Conservation (phyloP, 2,888 invertebrate species). For the Mactromeris polynyma region DNA sequence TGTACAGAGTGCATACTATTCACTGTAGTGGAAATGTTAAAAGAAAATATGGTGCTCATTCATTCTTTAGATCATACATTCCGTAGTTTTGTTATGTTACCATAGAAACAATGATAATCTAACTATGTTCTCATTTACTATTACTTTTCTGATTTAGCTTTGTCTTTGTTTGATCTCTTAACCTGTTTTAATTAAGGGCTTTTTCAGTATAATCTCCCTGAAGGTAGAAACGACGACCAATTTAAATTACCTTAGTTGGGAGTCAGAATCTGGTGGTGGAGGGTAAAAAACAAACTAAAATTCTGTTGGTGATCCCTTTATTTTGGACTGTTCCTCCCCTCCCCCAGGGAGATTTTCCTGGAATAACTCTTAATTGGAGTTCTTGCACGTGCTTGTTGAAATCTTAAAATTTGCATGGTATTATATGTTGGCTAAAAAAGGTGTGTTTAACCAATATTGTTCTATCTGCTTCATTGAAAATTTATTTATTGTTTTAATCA, state of each 20-base stretch:
- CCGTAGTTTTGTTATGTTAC: not conserved
- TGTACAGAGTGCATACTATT: not conserved
- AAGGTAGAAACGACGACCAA: no score
- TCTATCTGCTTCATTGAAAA: not conserved
- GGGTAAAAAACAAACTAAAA: no score
- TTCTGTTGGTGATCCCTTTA: no score
- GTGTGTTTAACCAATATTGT: no score
- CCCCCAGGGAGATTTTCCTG: no score
- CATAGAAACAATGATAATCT: not conserved
- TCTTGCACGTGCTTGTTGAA: not conserved
- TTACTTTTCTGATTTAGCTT: not conserved
- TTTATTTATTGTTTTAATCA: not conserved
- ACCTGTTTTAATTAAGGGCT: not conserved
- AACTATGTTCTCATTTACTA: not conserved
- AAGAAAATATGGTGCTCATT: constrained; percentile 16
- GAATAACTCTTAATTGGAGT: no score
- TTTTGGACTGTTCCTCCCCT: no score
- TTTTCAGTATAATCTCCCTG: no score
- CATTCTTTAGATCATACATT: constrained; percentile 9
- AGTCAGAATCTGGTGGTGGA: no score
- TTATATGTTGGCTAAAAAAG: not conserved
- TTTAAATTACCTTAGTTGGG: no score
- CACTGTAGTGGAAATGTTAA: not conserved
- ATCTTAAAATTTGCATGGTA: not conserved
- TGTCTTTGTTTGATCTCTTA: not conserved